Evolutionary conservation across 2,888 invertebrate genomes (phyloP).

Genomic region (Drosophila infuscata): DNA sequence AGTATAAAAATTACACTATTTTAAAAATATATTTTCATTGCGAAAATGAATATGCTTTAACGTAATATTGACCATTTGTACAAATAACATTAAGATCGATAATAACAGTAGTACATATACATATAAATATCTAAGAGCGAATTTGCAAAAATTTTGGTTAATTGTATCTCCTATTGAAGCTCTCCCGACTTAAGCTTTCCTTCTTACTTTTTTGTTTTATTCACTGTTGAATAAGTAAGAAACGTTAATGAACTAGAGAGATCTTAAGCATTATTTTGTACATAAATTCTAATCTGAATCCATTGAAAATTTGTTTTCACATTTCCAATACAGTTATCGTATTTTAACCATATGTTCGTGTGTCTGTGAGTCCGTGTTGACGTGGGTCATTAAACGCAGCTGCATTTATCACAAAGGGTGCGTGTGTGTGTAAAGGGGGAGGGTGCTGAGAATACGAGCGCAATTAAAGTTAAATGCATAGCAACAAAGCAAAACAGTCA

Average conservation of each 20-base stretch:
- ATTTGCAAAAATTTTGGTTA: neutral
- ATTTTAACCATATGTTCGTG: neutral
- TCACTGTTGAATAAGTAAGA: neutral
- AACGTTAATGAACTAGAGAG: neutral
- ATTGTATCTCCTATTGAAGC: neutral
- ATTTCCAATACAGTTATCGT: neutral
- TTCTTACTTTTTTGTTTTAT: neutral
- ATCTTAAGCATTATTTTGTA: neutral
- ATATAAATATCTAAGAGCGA: neutral
- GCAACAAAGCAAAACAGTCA: constrained; percentile 22
- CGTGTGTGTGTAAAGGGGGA: neutral
- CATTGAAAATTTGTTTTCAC: neutral
- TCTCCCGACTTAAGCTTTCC: neutral
- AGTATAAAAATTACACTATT: neutral
- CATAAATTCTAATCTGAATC: neutral
- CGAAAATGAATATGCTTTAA: neutral
- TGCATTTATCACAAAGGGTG: constrained; percentile 34
- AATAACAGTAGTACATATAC: neutral
- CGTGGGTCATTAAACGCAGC: constrained; percentile 52
- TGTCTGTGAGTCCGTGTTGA: constrained; percentile 3
- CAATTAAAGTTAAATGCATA: constrained; percentile 68
- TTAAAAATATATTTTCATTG: neutral
- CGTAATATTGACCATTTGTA: too few relatives aligned
- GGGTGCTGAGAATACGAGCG: constrained; percentile 41
- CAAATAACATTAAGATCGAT: too few relatives aligned